Base-by-base conservation (phyloP, 2,113 vertebrate species). In the Climacteris rufus region DNA sequence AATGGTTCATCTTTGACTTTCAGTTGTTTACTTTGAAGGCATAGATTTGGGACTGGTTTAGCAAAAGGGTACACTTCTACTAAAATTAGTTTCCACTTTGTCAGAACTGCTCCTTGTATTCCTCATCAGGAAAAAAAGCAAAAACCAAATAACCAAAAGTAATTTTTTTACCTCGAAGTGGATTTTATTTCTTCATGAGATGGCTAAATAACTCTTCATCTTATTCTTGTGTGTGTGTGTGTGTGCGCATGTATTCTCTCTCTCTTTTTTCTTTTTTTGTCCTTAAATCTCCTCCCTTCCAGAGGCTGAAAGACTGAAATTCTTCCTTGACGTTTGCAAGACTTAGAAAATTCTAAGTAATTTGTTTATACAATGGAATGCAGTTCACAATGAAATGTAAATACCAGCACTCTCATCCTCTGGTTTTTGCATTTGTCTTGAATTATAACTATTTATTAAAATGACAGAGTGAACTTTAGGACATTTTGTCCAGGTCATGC, bases 361-460 rank as follows among this genome's bases (percentile, higher is more conserved):
- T 68, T 90, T 91, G 71, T 91, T 94, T 96, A 40, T 83, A 74
- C 49, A 57, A 2, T 45, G 52, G 59, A 92, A 78, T 69, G 63
- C 65, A 69, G 61, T 56, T 95, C 70, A 75, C 40, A 70, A 45
- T 35, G 54, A 93, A 83, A 94, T 90, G 69, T 79, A 90, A 92
- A 92, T 88, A 77, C 33, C 84, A 79, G 44, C 30, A 21, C 25
- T 40, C 61, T 69, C 52, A 74, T 89, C 27, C 28, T 77, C 39
- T 37, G 66, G 27, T 17, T 9, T 75, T 63, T 84, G 49, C 56
- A 68, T 75, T 76, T 60, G 78, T 66, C 28, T 53, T 60, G 65
- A 59, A 13, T 74, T 87, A 25, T 4, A 83, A 44, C 35, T 56
- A 42, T 83, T 94, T 83, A 65, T 91, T 71, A 60, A 71, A 93